These are phyloP conservation scores for Sus cebifrons DNA, from an alignment of 2,797 vertebrate genomes.

Conservation along the genomic window DNA sequence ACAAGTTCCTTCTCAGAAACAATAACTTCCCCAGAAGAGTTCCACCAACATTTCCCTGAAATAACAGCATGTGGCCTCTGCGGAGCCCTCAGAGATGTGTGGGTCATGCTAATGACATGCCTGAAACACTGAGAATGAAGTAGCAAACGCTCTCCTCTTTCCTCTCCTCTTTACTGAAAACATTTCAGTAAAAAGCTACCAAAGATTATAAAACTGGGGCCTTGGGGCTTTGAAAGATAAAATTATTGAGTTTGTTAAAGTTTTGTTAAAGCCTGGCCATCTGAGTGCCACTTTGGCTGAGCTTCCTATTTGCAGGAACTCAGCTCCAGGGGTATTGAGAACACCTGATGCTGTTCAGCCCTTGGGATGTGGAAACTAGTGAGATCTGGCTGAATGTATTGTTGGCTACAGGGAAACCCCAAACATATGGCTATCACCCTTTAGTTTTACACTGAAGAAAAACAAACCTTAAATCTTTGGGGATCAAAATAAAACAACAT, in stretches of 20 bases:
- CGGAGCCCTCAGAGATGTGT: background rate
- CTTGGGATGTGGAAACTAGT: background rate
- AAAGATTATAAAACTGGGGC: slow-evolving; percentile 47
- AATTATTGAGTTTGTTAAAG: slow-evolving; percentile 63
- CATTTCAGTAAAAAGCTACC: slow-evolving; percentile 46
- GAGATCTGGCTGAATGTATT: background rate
- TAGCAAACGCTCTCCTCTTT: background rate
- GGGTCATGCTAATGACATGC: slow-evolving; percentile 27
- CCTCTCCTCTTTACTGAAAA: slow-evolving; percentile 5
- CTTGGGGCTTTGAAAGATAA: slow-evolving; percentile 58
- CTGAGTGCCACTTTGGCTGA: slow-evolving; percentile 48
- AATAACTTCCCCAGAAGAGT: background rate
- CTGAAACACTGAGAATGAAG: slow-evolving; percentile 26
- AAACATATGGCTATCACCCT: background rate
- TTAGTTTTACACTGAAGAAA: background rate
- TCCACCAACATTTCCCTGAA: background rate
- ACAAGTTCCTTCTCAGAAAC: slow-evolving; percentile 53
- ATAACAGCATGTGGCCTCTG: background rate
- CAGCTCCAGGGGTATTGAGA: background rate
- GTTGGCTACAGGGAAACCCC: slow-evolving; percentile 30
- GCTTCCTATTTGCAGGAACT: slow-evolving; percentile 18
- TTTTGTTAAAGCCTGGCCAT: slow-evolving; percentile 43
- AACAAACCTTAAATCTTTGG: slow-evolving; percentile 29
- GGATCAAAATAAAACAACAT: background rate
- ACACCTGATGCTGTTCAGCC: background rate